Base-by-base conservation (phyloP, 1,140 invertebrate species). In the Drosophila prosaltans region DNA sequence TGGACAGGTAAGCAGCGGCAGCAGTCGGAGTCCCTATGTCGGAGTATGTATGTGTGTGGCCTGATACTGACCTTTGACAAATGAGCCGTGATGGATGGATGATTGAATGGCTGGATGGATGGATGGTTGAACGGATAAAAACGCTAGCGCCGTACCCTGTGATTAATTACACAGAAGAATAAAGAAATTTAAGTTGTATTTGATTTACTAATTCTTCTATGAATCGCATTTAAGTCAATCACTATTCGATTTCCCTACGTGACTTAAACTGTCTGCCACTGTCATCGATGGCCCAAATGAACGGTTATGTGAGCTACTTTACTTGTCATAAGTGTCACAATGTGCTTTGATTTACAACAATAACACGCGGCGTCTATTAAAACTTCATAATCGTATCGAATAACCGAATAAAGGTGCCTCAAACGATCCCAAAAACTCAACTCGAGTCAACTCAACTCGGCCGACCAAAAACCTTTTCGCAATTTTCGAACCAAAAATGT, bases 301-400 rank as follows among this genome's bases (percentile, higher is more conserved):
- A 89, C 84, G 69, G 84, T 89, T 89, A 89, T 89, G 84, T 84
- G 84, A 72, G 84, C 84, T 80, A 89, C 84, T 89, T 89, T 74
- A 84, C 74, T 89, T 89, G 84, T 89, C 84, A 89, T 89, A 89
- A 89, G 84, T 89, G 84, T 89, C 84, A 89, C 84, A 89, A 81
- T 89, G 77, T 89, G 84, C 65, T 79, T 81, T 89, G 84, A 89
- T 89, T 89, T 89, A 89, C 80, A 89, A 89, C 71, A 89, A 84
- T 89, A 89, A 78, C 72, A 69, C 66, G 64, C 48, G 69, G 74
- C 80, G 84, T 75, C 84, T 89, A 89, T 89, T 89, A 89, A 72
- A 80, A 89, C 84, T 89, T 89, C 78, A 89, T 89, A 89, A 89
- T 89, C 89, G 85, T 84, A 89, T 73, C 84, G 57, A 84, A 88